Base-by-base conservation (phyloP, 2,113 vertebrate genomes). In the Girardinichthys multiradiatus region DNA sequence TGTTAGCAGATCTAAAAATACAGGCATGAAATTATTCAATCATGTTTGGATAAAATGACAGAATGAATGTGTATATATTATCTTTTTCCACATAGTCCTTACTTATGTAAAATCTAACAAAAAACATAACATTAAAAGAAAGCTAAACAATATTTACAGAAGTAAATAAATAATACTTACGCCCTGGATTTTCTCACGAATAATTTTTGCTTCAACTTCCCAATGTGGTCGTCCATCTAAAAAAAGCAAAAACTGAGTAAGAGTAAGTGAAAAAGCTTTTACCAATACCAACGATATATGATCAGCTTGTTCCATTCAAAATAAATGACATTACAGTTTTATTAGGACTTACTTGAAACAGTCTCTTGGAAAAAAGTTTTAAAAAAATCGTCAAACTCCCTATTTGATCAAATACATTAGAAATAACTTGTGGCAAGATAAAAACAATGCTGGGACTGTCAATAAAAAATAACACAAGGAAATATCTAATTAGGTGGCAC, bases 151-250 rank as follows among this genome's bases (percentile, higher is more conserved):
- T 10, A 29, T 60, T 21, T 30, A 39, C 0, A 58, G 2, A 6
- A 1, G 0, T 48, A 15, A 61, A 15, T 35, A 33, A 58, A 30
- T 9, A 14, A 10, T 68, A 95, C 97, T 98, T 92, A 98, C 98
- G 91, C 95, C 96, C 95, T 98, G 97, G 95, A 95, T 96, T 89
- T 96, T 98, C 90, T 98, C 98, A 70, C 95, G 94, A 61, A 97
- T 92, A 92, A 98, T 96, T 93, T 98, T 99, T 72, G 96, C 98
- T 92, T 99, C 98, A 81, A 97, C 97, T 79, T 99, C 98, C 98
- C 98, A 99, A 24, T 99, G 97, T 85, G 98, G 97, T 86, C 97
- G 92, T 92, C 97, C 98, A 95, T 99, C 98, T 99, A 89, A 82
- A 86, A 33, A 37, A 12, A 39, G 82, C 1, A 74, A 12, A 66